A percentile compares a stretch with the other conserved stretches of the same genome.
Evolutionary conservation across 2,888 invertebrate genomes (phyloP).

Genomic region (Hemithea aestivaria): DNA sequence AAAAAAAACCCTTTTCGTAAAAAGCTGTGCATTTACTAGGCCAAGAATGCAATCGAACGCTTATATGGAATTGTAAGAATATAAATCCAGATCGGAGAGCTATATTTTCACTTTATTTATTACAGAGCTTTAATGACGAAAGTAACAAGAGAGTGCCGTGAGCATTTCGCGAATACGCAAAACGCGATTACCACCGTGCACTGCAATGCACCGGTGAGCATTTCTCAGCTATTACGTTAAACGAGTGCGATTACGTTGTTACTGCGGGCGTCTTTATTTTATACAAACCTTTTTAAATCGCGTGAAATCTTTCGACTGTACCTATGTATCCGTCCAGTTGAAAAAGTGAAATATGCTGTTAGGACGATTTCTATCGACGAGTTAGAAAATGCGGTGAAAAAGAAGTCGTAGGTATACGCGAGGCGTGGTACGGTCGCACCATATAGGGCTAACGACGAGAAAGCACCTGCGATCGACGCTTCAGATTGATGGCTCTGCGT

Average conservation of each 20-base stretch:
- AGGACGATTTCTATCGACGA: constrained; percentile 73
- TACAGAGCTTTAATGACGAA: constrained; percentile 53
- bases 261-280: constrained; percentile 64
- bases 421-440: constrained; percentile 70
- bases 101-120: constrained; percentile 51
- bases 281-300: constrained; percentile 56
- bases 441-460: constrained; percentile 78
- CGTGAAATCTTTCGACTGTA: constrained; percentile 54
- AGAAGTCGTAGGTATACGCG: constrained; percentile 66
- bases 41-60: too few species aligned
- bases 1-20: too few species aligned
- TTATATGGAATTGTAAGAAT: too few species aligned
- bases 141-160: constrained; percentile 50
- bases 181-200: constrained; percentile 49
- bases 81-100: constrained; percentile 33
- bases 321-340: constrained; percentile 59
- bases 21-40: too few species aligned
- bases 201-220: constrained; percentile 28
- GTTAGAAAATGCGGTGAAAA: constrained; percentile 77
- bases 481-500: constrained; percentile 67
- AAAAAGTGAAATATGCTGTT: constrained; percentile 70
- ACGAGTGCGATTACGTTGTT: constrained; percentile 63
- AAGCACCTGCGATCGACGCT: constrained; percentile 69
- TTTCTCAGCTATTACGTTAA: constrained; percentile 67
- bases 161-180: constrained; percentile 64